Evolutionary conservation across 2,797 vertebrate genomes (phyloP).

Genomic region (Crocodylus rhombifer): DNA sequence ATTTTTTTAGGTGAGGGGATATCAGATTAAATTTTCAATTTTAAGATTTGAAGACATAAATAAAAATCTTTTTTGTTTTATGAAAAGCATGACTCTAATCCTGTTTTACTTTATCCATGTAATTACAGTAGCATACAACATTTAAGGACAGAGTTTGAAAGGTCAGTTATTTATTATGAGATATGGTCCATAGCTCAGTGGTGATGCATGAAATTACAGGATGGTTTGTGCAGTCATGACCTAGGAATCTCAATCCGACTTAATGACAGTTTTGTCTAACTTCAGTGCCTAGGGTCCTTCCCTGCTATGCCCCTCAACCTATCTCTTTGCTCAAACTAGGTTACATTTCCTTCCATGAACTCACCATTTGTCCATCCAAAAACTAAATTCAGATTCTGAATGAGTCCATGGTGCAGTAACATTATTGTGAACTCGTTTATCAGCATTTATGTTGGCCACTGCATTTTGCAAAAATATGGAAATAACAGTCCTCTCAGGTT

Average conservation of each 20-base stretch:
- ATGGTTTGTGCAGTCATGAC: neutral
- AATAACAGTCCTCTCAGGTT: too few species aligned
- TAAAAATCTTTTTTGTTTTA: neutral
- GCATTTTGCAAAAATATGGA: too few species aligned
- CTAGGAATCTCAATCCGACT: neutral
- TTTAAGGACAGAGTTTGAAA: neutral
- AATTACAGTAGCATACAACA: neutral
- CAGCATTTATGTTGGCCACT: neutral
- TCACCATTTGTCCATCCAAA: conserved; percentile 8
- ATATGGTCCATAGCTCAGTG: neutral
- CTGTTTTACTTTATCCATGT: accelerated
- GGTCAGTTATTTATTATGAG: neutral
- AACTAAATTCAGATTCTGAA: neutral
- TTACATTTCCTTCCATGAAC: conserved; percentile 28
- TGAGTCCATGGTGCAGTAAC: neutral
- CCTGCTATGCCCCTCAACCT: accelerated
- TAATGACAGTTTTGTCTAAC: neutral
- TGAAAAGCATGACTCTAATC: neutral
- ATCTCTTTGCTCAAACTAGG: neutral
- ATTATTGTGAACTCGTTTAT: conserved; percentile 27
- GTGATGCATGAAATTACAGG: neutral
- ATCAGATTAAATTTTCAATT: neutral
- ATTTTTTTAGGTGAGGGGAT: neutral
- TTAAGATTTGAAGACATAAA: neutral
- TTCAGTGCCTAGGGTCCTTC: neutral